These are phyloP conservation scores for Hypselothyrea guttata DNA, from an alignment of 2,888 invertebrate genomes.

Conservation along the genomic window DNA sequence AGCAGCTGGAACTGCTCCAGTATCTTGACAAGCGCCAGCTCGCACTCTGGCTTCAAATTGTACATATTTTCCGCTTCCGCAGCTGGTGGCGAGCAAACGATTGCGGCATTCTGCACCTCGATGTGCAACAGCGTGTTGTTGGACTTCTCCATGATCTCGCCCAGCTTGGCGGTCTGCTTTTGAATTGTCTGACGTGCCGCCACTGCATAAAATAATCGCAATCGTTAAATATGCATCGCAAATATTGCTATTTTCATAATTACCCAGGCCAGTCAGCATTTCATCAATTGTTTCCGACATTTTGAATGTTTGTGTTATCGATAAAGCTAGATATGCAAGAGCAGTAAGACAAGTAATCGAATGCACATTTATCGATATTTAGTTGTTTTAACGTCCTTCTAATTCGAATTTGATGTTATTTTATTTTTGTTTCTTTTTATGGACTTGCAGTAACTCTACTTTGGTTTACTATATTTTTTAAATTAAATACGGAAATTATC, in stretches of 20 bases:
- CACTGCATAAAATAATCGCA: conserved; percentile 45
- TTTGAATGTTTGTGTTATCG: conserved; percentile 31
- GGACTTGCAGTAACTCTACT: too few relatives aligned
- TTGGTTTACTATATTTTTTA: too few relatives aligned
- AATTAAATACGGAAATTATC: too few relatives aligned
- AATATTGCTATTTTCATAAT: conserved; percentile 11
- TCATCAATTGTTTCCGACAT: conserved; percentile 56
- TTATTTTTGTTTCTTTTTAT: too few relatives aligned
- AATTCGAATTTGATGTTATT: too few relatives aligned
- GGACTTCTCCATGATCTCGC: conserved; percentile 76
- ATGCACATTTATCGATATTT: conserved; percentile 21
- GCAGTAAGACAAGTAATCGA: conserved; percentile 1
- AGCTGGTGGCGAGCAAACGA: conserved; percentile 3
- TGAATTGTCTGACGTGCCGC: conserved; percentile 49
- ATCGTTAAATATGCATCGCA: neutral
- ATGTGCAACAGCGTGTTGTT: conserved; percentile 77
- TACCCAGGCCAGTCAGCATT: conserved; percentile 70
- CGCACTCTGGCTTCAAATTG: conserved; percentile 58
- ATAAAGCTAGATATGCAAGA: conserved; percentile 19
- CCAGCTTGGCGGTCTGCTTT: conserved; percentile 59
- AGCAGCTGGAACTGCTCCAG: conserved; percentile 64
- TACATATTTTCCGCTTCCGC: conserved; percentile 29
- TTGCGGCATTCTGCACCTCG: conserved; percentile 51
- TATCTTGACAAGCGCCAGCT: conserved; percentile 62
- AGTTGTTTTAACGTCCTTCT: too few relatives aligned